Conservation (phyloP, 2,888 invertebrate genomes). For the Dryadula phaetusa region DNA sequence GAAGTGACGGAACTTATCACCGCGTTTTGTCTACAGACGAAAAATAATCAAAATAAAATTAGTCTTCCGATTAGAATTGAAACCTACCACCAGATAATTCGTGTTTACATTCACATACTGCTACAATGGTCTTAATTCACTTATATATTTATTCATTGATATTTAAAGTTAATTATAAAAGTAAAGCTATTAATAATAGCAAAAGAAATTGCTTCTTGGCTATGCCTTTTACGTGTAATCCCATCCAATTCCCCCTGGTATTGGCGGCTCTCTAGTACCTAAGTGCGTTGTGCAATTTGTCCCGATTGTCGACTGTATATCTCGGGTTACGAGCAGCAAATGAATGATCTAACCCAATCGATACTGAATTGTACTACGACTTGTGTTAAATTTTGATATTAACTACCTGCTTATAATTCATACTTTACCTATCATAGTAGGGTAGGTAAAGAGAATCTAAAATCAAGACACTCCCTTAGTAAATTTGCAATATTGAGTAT, state of each 20-base stretch:
- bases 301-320: conserved; percentile 31
- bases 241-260: conserved; percentile 21
- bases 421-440: too few relatives aligned
- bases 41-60: too few relatives aligned
- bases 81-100: too few relatives aligned
- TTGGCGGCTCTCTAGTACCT: conserved; percentile 21
- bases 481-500: too few relatives aligned
- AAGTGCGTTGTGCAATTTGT: conserved; percentile 32
- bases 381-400: not conserved
- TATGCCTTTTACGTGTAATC: conserved; percentile 22
- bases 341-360: not conserved
- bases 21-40: too few relatives aligned
- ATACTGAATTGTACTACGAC: conserved; percentile 4
- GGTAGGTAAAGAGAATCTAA: too few relatives aligned
- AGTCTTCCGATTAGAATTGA: too few relatives aligned
- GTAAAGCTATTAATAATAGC: conserved; percentile 5
- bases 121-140: too few relatives aligned
- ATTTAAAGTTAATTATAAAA: conserved; percentile 2
- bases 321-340: conserved; percentile 18
- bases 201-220: conserved; percentile 18
- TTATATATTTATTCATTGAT: not conserved
- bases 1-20: not conserved
- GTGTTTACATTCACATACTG: too few relatives aligned
- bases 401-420: not conserved
- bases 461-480: too few relatives aligned